Conservation (phyloP, 1,140 invertebrate species). For the Augochlora pura region DNA sequence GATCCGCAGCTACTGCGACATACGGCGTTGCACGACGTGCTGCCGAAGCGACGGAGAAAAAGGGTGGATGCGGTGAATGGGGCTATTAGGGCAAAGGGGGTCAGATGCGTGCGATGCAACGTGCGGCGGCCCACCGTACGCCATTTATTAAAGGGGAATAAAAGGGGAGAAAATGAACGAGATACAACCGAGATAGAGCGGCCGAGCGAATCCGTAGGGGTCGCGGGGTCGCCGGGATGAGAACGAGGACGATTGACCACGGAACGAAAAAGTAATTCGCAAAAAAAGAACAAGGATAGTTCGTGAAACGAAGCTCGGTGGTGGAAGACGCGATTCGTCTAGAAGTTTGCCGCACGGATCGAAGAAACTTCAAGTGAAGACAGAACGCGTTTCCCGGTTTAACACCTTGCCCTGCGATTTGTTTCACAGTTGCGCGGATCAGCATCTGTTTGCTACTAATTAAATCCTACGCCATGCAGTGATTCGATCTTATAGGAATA, state of each 20-base stretch:
- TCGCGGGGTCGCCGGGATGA: neutral
- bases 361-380: too few relatives aligned
- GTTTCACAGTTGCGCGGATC: too few relatives aligned
- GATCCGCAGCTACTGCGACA: too few relatives aligned
- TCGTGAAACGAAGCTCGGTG: neutral
- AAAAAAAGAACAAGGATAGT: neutral
- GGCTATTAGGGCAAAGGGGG: conserved; percentile 38
- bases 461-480: too few relatives aligned
- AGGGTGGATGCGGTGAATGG: conserved; percentile 29
- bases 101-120: conserved; percentile 31
- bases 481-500: too few relatives aligned
- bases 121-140: conserved; percentile 9
- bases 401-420: too few relatives aligned
- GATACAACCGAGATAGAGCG: neutral
- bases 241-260: neutral
- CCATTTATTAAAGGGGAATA: conserved; percentile 24
- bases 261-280: neutral
- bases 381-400: too few relatives aligned
- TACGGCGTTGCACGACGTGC: neutral
- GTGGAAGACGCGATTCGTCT: conserved; percentile 14
- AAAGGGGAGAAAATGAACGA: conserved; percentile 34
- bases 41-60: conserved; percentile 7
- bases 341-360: conserved; percentile 13
- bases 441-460: too few relatives aligned
- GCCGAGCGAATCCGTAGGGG: neutral